phyloP scores from a whole-genome alignment of 1,140 invertebrate genomes.

The Heliconius hewitsoni region DNA sequence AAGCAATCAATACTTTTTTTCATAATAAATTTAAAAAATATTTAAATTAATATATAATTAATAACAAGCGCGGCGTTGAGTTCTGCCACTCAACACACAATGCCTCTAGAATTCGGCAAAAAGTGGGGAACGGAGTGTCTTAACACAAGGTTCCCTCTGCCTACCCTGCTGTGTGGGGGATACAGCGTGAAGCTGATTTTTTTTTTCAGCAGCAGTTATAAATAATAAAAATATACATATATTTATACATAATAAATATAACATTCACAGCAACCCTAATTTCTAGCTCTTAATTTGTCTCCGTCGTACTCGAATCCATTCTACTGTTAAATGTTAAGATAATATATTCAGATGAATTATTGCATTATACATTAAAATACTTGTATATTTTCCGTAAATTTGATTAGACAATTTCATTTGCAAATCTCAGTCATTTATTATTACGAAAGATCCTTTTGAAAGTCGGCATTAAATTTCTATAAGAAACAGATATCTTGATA shows the following conservation, averaged over 20 bases:
- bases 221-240: too few species aligned
- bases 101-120: too few species aligned
- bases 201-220: too few species aligned
- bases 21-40: too few species aligned
- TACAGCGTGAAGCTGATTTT: too few species aligned
- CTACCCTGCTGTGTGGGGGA: too few species aligned
- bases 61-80: too few species aligned
- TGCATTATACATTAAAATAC: slow-evolving; percentile 3
- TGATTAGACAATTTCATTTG: slow-evolving; percentile 13
- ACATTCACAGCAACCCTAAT: slow-evolving; percentile 16
- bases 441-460: slow-evolving; percentile 10
- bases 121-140: too few species aligned
- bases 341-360: slow-evolving; percentile 21
- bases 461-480: slow-evolving; percentile 6
- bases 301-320: slow-evolving; percentile 19
- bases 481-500: slow-evolving; percentile 3
- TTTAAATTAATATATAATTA: too few species aligned
- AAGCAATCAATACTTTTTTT: too few species aligned
- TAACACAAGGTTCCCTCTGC: too few species aligned
- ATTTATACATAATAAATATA: not conserved
- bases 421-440: slow-evolving; percentile 14
- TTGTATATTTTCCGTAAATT: slow-evolving; percentile 12
- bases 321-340: slow-evolving; percentile 19
- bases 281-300: slow-evolving; percentile 15
- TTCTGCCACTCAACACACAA: too few species aligned